These are phyloP conservation scores for Tapirus indicus DNA, from an alignment of 2,797 vertebrate genomes.

Conservation along the genomic window DNA sequence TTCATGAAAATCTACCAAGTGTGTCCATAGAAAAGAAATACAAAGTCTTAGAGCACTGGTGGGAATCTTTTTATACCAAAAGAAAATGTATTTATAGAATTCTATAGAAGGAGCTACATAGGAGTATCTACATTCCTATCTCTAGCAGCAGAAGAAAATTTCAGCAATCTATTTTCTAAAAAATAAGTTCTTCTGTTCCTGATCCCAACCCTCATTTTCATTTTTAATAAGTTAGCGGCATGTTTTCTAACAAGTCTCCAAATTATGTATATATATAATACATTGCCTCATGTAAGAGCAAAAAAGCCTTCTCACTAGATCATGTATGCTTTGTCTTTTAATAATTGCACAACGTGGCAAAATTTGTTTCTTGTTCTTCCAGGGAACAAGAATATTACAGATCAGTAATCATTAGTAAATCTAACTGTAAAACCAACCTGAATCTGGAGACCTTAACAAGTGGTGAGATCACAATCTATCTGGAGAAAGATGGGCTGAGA, in stretches of 20 bases:
- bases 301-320: conserved; percentile 22
- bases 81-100: conserved; percentile 15
- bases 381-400: conserved; percentile 51
- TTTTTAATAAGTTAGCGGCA: background rate
- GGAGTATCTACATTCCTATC: background rate
- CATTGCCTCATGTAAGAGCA: background rate
- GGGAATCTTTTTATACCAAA: background rate
- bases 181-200: background rate
- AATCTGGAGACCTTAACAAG: conserved; percentile 79
- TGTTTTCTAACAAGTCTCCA: background rate
- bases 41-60: background rate
- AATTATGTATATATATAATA: background rate
- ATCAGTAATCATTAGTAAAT: conserved; percentile 78
- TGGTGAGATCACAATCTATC: conserved; percentile 83
- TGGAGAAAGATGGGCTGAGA: conserved; percentile 82
- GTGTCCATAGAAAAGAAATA: background rate
- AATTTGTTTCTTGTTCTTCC: conserved; percentile 57
- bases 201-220: background rate
- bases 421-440: conserved; percentile 77
- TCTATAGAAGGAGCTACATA: background rate
- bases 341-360: conserved; percentile 48
- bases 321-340: conserved; percentile 42
- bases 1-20: background rate
- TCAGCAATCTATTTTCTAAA: background rate
- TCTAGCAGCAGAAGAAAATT: background rate